Evolutionary conservation across 2,888 invertebrate species (phyloP), one percentile per base, ranked within the genome.

Genomic region (Tachina lurida): DNA sequence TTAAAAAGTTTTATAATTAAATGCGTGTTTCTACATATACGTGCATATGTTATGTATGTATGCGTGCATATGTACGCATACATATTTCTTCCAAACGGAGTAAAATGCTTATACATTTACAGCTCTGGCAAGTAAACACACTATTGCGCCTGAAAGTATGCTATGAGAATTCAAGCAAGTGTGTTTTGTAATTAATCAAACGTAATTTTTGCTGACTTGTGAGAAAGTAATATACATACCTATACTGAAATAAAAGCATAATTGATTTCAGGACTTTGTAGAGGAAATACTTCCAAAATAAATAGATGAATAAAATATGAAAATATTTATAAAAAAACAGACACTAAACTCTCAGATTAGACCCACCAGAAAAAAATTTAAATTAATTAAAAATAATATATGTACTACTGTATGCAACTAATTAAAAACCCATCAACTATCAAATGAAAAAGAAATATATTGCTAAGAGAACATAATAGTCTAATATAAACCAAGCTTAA

Each of bases 301-400:
- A 73, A 31, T 52, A 75, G 43, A 60, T 75, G 56, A n/a, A 52
- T 49, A 39, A 58, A 45, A 63, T 68, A 17, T 22, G 52, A 65
- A 45, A 65, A 74, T 31, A 47, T 58, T 45, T 60, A 45, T 60
- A 58, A 62, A 77, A 76, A 54, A 67, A 81, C 52, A 31, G 31
- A 87, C 70, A 84, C 81, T 86, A 86, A 87, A 86, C 81, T 87
- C 88, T 88, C 88, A 88, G 88, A 88, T 88, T 87, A 88, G 86
- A 86, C 88, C 88, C 88, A 88, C 88, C 88, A 88, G 74, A 86
- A 81, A 86, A 86, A 86, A 65, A 79, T 84, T 81, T 81, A 79
- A 77, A 54, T 31, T 13, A 60, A 76, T 58, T 19, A 47, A 56
- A 62, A 62, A 39, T 67, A 58, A 76, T 52, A 79, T 9, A 75